Evolutionary conservation across 2,888 invertebrate species (phyloP).

Genomic region (Drosophila subquinaria): DNA sequence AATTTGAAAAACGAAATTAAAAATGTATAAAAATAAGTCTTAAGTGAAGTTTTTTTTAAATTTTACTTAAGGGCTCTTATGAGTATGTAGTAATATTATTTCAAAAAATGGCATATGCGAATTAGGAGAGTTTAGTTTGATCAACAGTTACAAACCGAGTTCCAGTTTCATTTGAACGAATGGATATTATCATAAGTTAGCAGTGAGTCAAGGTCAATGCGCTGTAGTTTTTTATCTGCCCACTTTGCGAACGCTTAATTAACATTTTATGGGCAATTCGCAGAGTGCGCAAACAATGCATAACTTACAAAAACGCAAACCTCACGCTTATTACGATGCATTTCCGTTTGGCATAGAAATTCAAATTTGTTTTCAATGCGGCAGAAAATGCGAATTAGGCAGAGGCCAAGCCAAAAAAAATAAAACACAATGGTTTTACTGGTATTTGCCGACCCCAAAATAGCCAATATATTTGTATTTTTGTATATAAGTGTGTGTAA

Average conservation of each 20-base stretch:
- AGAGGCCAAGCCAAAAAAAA: constrained; percentile 53
- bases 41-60: not conserved
- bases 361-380: constrained; percentile 81
- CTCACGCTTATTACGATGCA: constrained; percentile 66
- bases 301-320: constrained; percentile 31
- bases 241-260: constrained; percentile 49
- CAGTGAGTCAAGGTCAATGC: constrained; percentile 47
- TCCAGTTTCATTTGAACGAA: not conserved
- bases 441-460: constrained; percentile 45
- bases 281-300: constrained; percentile 28
- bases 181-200: constrained; percentile 20
- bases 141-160: not conserved
- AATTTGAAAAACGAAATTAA: not conserved
- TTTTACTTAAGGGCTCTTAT: too few relatives aligned
- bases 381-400: constrained; percentile 67
- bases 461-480: constrained; percentile 30
- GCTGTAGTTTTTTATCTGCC: constrained; percentile 33
- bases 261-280: constrained; percentile 62
- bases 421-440: constrained; percentile 14
- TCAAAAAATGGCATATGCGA: too few relatives aligned
- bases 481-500: constrained; percentile 2
- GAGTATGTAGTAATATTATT: too few relatives aligned
- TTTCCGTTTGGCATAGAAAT: constrained; percentile 75
- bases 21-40: not conserved
- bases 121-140: not conserved